phyloP scores from a whole-genome alignment of 2,888 invertebrate species.

The Saturnia pavonia region DNA sequence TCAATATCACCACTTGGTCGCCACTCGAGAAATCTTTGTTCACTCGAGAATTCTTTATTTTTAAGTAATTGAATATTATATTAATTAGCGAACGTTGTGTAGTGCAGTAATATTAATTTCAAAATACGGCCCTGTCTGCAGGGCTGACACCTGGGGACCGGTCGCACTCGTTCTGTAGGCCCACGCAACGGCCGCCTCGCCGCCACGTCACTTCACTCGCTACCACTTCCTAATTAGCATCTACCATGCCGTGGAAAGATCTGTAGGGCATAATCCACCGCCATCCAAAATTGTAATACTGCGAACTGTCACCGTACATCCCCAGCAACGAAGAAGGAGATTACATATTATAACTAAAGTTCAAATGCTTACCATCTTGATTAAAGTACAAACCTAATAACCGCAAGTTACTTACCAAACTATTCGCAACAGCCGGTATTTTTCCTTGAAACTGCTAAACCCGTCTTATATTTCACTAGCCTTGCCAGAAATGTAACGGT shows the following conservation, averaged over 20 bases:
- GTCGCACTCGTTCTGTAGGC: constrained; percentile 73
- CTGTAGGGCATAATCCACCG: constrained; percentile 29
- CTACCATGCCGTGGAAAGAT: constrained; percentile 24
- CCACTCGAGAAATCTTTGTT: too few species aligned
- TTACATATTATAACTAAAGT: constrained; percentile 16
- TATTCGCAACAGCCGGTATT: constrained; percentile 67
- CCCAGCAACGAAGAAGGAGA: constrained; percentile 32
- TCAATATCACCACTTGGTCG: too few species aligned
- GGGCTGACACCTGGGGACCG: constrained; percentile 75
- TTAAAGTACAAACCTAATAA: constrained; percentile 62
- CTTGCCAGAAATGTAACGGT: constrained; percentile 49
- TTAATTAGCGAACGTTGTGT: constrained; percentile 11
- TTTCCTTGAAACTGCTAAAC: constrained; percentile 62
- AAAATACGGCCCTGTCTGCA: constrained; percentile 58
- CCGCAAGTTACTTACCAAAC: constrained; percentile 63
- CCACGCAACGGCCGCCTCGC: constrained; percentile 65
- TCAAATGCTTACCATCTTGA: constrained; percentile 33
- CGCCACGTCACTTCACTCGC: constrained; percentile 47
- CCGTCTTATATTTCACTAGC: constrained; percentile 48
- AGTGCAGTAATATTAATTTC: constrained; percentile 32
- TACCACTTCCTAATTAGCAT: constrained; percentile 24
- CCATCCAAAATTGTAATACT: neutral
- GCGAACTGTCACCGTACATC: neutral
- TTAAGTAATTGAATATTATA: constrained; percentile 8
- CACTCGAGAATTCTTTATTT: too few species aligned